Base-by-base conservation (phyloP, 1,140 invertebrate species). In the Rhynchophorus ferrugineus region DNA sequence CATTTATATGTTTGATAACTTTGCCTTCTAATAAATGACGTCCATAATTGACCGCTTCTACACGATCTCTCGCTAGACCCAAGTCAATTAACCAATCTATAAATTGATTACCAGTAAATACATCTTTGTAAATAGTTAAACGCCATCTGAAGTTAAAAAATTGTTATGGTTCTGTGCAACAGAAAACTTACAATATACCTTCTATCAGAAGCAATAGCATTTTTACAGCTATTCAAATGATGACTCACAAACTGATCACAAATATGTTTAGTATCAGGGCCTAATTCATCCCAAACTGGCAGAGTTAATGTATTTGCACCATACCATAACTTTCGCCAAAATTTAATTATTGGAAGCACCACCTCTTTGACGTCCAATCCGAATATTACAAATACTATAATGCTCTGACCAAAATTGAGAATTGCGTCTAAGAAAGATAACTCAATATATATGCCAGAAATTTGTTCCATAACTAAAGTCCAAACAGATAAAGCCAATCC, bases 181-280 rank as follows among this genome's bases (percentile, higher is more conserved):
- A n/a, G 17, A 49, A 61, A 52, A 21, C 34, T 42, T 3, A 11
- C 24, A 5, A 41, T 18, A 2, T 16, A 82, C 77, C 75, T 78
- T 70, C 75, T 78, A 67, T 88, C 83, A 59, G 78, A 79, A 13
- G 87, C 84, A 65, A 95, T 90, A 35, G 86, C 83, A 54, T 77
- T 74, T 39, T 78, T 78, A 73, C 91, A 95, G 58, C 84, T 86
- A 7, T 83, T 78, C 64, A 90, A 74, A 69, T 95, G 86, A 69
- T 92, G 88, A 20, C 78, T 83, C 16, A 80, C 79, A 70, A 95
- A 97, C 67, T 95, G 89, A 54, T 94, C 87, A 64, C 91, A 91
- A 38, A 91, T 82, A 54, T 86, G 80, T 61, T 78, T 84, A 0
- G 85, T 88, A 68, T 91, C 87, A 13, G 79, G 73, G 38, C 79